Evolutionary conservation across 2,888 invertebrate species (phyloP).

Genomic region (Dasysyrphus tricinctus): DNA sequence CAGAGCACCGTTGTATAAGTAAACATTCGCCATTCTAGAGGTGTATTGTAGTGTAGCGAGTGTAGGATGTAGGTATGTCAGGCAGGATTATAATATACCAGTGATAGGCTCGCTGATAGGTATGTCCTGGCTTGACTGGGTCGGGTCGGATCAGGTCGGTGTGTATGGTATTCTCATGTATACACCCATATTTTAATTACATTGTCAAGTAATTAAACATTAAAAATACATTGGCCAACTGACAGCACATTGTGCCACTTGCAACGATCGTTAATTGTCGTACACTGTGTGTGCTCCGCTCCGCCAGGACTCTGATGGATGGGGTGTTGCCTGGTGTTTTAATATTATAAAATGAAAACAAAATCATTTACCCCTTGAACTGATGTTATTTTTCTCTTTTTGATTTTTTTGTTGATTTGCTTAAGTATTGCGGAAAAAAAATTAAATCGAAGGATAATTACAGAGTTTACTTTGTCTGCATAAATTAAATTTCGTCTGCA

Average conservation of each 20-base stretch:
- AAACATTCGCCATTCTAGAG: conserved; percentile 40
- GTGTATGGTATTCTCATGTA: neutral
- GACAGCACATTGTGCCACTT: conserved; percentile 68
- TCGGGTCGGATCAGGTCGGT: neutral
- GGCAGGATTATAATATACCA: conserved; percentile 53
- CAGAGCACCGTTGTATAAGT: conserved; percentile 41
- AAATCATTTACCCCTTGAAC: conserved; percentile 47
- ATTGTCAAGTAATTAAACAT: conserved; percentile 75
- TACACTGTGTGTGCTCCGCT: conserved; percentile 8
- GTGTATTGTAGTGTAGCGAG: neutral
- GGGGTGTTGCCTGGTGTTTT: conserved; percentile 51
- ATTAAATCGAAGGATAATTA: conserved; percentile 66
- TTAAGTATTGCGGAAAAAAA: conserved; percentile 2
- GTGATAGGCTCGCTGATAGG: conserved; percentile 52
- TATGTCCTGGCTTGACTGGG: neutral
- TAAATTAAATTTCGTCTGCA: conserved; percentile 52
- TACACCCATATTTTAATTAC: conserved; percentile 71
- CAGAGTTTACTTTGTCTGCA: conserved; percentile 64
- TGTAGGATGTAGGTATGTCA: conserved; percentile 19
- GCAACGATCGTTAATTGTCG: conserved; percentile 39
- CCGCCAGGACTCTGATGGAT: conserved; percentile 62
- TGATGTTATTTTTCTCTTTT: neutral
- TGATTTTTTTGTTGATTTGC: neutral
- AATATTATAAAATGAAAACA: conserved; percentile 64
- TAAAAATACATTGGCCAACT: conserved; percentile 73